Conservation (phyloP, 2,113 vertebrate species). For the Poeciliopsis prolifica region DNA sequence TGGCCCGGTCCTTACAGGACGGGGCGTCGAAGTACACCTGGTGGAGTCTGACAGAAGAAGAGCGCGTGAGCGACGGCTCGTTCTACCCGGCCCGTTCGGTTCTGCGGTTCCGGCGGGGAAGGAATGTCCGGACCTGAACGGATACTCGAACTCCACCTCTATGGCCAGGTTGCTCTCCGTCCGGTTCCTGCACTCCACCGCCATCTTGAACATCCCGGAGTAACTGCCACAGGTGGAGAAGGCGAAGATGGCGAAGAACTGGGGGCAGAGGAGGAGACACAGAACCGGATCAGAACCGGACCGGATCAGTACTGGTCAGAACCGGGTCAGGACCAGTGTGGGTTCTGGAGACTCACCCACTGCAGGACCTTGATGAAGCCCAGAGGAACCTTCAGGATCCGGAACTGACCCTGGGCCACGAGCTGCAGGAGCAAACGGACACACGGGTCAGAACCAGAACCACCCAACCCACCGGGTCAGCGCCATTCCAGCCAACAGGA, state of each 20-base stretch:
- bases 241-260: slow-evolving; percentile 92
- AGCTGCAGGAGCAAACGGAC: slow-evolving; percentile 52
- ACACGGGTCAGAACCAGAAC: slow-evolving; percentile 6
- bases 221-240: slow-evolving; percentile 92
- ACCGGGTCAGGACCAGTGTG: background rate
- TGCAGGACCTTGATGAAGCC: slow-evolving; percentile 77
- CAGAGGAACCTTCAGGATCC: slow-evolving; percentile 74
- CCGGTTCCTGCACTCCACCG: slow-evolving; percentile 85
- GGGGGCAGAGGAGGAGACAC: slow-evolving; percentile 7
- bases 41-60: slow-evolving; percentile 81
- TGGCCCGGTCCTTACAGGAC: slow-evolving; percentile 68
- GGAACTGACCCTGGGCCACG: slow-evolving; percentile 76
- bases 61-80: background rate
- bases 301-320: too few species aligned
- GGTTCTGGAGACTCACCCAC: slow-evolving; percentile 70
- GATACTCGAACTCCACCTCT: slow-evolving; percentile 88
- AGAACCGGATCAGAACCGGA: background rate
- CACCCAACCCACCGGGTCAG: too few species aligned
- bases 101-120: background rate
- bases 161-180: slow-evolving; percentile 83
- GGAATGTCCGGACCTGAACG: slow-evolving; percentile 82
- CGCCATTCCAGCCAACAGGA: too few species aligned
- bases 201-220: slow-evolving; percentile 83
- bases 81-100: background rate
- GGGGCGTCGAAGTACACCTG: slow-evolving; percentile 87